Conservation (phyloP, 2,888 invertebrate genomes). For the Cetonia aurata region DNA sequence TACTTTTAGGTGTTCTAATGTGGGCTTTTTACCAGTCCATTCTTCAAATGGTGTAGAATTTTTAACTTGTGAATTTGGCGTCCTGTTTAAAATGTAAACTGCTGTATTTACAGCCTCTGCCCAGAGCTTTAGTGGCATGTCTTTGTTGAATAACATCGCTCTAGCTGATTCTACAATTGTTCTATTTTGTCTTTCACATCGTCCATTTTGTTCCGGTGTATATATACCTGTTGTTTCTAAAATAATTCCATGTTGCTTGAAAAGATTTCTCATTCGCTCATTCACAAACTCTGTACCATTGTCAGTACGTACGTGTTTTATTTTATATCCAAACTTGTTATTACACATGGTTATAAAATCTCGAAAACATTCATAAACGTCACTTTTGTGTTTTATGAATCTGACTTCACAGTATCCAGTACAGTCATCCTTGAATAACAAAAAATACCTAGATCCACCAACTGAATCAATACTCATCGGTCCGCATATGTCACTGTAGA, state of each 20-base stretch:
- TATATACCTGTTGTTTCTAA: slow-evolving; percentile 53
- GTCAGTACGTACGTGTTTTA: not conserved
- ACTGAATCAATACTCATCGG: slow-evolving; percentile 44
- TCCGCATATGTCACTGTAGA: slow-evolving; percentile 47
- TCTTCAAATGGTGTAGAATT: slow-evolving; percentile 51
- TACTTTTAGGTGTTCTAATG: slow-evolving; percentile 39
- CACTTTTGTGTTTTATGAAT: slow-evolving; percentile 46
- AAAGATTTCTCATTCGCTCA: too few species aligned
- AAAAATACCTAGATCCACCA: slow-evolving; percentile 47
- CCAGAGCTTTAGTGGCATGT: slow-evolving; percentile 57
- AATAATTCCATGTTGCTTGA: slow-evolving; percentile 51
- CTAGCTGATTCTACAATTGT: slow-evolving; percentile 59
- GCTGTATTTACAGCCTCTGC: slow-evolving; percentile 60
- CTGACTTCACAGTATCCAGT: slow-evolving; percentile 46
- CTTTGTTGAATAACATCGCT: slow-evolving; percentile 55
- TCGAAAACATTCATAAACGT: too few species aligned
- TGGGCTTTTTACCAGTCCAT: slow-evolving; percentile 45
- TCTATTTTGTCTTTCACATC: slow-evolving; percentile 56
- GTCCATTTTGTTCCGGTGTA: slow-evolving; percentile 57
- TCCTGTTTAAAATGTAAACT: slow-evolving; percentile 57
- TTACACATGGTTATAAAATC: too few species aligned
- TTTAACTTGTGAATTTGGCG: slow-evolving; percentile 33
- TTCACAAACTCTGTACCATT: slow-evolving; percentile 46
- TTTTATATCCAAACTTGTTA: too few species aligned
- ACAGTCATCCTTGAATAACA: slow-evolving; percentile 49